Conservation (phyloP, 2,888 invertebrate species). For the Timandra comae region DNA sequence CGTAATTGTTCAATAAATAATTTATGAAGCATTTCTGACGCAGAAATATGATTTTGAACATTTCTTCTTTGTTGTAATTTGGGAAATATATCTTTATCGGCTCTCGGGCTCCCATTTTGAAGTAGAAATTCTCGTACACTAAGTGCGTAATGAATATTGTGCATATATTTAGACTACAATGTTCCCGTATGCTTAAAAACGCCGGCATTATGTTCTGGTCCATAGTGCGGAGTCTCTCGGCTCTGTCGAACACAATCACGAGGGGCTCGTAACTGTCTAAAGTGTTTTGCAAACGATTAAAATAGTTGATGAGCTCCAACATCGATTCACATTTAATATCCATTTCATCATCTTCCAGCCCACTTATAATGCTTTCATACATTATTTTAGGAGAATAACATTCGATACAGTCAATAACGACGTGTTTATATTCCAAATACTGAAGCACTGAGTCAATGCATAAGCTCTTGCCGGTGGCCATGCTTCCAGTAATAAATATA, state of each 20-base stretch:
- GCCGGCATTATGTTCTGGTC: slow-evolving; percentile 84
- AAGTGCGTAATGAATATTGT: slow-evolving; percentile 87
- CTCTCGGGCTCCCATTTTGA: slow-evolving; percentile 81
- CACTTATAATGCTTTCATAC: slow-evolving; percentile 83
- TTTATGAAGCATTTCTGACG: slow-evolving; percentile 49
- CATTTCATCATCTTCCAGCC: slow-evolving; percentile 60
- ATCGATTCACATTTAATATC: slow-evolving; percentile 80
- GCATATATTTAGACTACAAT: slow-evolving; percentile 83
- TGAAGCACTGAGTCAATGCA: slow-evolving; percentile 79
- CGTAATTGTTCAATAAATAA: slow-evolving; percentile 41
- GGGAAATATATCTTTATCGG: slow-evolving; percentile 86
- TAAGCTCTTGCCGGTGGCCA: slow-evolving; percentile 89
- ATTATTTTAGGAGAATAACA: slow-evolving; percentile 86
- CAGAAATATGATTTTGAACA: slow-evolving; percentile 64
- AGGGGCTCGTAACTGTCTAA: slow-evolving; percentile 57
- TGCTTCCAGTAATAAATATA: slow-evolving; percentile 88
- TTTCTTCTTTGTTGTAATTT: slow-evolving; percentile 87
- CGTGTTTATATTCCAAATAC: slow-evolving; percentile 75
- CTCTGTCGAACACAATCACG: slow-evolving; percentile 86
- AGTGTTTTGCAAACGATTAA: slow-evolving; percentile 50
- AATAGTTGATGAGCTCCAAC: slow-evolving; percentile 78
- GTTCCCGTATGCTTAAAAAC: slow-evolving; percentile 84
- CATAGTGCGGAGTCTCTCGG: slow-evolving; percentile 86
- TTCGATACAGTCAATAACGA: slow-evolving; percentile 87
- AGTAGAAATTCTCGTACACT: slow-evolving; percentile 87